phyloP scores from a whole-genome alignment of 2,113 vertebrate genomes.

The Chloropsis hardwickii region DNA sequence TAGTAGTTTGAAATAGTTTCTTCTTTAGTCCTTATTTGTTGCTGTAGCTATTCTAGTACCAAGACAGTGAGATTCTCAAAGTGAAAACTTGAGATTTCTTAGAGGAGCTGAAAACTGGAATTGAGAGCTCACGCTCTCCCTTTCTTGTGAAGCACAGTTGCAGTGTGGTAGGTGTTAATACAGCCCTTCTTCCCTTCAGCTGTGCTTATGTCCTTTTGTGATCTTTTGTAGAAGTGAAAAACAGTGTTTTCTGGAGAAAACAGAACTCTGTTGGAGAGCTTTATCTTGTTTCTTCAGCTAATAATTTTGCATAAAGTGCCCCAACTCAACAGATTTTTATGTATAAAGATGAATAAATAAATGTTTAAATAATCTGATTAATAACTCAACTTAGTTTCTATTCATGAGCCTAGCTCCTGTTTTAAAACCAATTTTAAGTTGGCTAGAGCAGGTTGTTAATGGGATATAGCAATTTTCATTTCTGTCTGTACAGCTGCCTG shows the following conservation, averaged over 20 bases:
- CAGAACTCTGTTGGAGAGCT: background rate
- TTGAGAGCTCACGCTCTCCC: background rate
- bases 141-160: background rate
- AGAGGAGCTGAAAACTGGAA: background rate
- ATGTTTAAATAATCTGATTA: background rate
- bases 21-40: background rate
- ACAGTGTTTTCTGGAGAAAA: background rate
- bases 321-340: background rate
- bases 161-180: background rate
- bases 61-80: background rate
- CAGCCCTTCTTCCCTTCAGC: background rate
- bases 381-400: background rate
- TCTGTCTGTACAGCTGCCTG: background rate
- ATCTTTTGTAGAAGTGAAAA: background rate
- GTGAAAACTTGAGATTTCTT: background rate
- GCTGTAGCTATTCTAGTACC: background rate
- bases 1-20: background rate
- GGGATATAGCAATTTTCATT: background rate
- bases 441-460: background rate
- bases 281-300: slow-evolving; percentile 11
- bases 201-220: background rate
- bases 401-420: background rate
- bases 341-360: slow-evolving; percentile 24
- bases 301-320: slow-evolving; percentile 14
- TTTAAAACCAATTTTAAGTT: background rate